Evolutionary conservation across 2,888 invertebrate species (phyloP).

Genomic region (Drosophila neonasuta): DNA sequence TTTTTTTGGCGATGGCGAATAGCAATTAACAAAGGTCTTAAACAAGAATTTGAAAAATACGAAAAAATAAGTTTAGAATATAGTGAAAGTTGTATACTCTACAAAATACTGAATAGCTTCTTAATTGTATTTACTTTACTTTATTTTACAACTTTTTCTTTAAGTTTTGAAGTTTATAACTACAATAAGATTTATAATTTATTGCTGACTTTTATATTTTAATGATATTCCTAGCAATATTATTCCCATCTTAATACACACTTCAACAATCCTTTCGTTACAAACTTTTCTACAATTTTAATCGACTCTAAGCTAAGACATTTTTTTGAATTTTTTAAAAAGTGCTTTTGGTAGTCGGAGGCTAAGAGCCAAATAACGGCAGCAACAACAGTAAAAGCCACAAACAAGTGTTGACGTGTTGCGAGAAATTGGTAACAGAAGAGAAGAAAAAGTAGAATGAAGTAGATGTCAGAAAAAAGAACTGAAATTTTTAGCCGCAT

Average conservation of each 20-base stretch:
- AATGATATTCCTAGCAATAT: no score
- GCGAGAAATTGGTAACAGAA: constrained; percentile 27
- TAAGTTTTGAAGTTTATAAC: no score
- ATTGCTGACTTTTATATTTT: no score
- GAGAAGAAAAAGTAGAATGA: constrained; percentile 2
- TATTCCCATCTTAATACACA: no score
- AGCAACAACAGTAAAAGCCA: constrained; percentile 42
- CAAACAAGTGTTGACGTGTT: constrained; percentile 64
- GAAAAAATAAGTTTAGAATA: neutral
- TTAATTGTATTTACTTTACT: neutral
- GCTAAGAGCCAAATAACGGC: constrained; percentile 40
- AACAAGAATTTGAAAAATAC: constrained; percentile 22
- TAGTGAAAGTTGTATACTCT: constrained; percentile 22
- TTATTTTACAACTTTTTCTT: neutral
- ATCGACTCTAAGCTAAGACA: constrained; percentile 18
- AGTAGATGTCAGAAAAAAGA: constrained; percentile 4
- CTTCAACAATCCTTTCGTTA: no score
- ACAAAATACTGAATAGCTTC: neutral
- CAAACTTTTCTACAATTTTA: constrained; percentile 14
- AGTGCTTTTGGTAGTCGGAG: constrained; percentile 13
- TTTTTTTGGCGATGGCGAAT: constrained; percentile 14
- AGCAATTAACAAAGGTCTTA: constrained; percentile 35
- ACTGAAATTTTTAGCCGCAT: constrained; percentile 54
- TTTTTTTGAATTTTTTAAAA: constrained; percentile 30
- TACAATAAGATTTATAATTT: no score